These are phyloP conservation scores for Poecilobothrus nobilitatus DNA, from an alignment of 2,888 invertebrate genomes.

Conservation along the genomic window DNA sequence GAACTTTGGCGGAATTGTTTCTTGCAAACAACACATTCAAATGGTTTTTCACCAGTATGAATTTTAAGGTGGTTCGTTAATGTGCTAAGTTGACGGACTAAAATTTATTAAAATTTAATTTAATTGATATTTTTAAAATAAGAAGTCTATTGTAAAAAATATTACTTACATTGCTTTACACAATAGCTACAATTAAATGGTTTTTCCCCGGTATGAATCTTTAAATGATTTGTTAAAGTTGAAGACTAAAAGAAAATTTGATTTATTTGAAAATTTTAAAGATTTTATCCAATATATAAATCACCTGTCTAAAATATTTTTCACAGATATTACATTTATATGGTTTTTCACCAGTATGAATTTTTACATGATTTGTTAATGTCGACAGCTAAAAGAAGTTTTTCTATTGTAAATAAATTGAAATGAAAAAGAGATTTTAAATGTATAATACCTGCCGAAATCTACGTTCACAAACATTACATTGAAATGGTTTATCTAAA, in stretches of 20 bases:
- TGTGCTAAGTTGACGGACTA: slow-evolving; percentile 42
- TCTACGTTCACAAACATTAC: slow-evolving; percentile 43
- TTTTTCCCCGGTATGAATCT: slow-evolving; percentile 45
- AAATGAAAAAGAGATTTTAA: too few relatives aligned
- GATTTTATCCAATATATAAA: neutral
- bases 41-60: slow-evolving; percentile 44
- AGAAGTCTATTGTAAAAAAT: neutral
- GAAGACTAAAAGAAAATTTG: neutral
- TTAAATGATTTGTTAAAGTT: slow-evolving; percentile 44
- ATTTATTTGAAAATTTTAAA: too few relatives aligned
- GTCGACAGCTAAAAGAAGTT: slow-evolving; percentile 33
- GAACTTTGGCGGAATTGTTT: slow-evolving; percentile 45
- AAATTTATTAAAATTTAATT: neutral
- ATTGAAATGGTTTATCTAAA: slow-evolving; percentile 43
- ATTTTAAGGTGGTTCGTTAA: slow-evolving; percentile 45
- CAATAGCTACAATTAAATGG: slow-evolving; percentile 43
- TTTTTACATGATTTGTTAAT: slow-evolving; percentile 44
- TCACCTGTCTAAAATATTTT: slow-evolving; percentile 45
- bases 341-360: slow-evolving; percentile 44
- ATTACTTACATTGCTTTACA: slow-evolving; percentile 35
- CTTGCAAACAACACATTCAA: slow-evolving; percentile 44
- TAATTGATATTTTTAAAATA: neutral
- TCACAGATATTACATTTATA: slow-evolving; percentile 45
- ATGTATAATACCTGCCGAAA: slow-evolving; percentile 34
- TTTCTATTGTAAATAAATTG: too few relatives aligned